Evolutionary conservation across 2,113 vertebrate species (phyloP).

Genomic region (Labeo catla): DNA sequence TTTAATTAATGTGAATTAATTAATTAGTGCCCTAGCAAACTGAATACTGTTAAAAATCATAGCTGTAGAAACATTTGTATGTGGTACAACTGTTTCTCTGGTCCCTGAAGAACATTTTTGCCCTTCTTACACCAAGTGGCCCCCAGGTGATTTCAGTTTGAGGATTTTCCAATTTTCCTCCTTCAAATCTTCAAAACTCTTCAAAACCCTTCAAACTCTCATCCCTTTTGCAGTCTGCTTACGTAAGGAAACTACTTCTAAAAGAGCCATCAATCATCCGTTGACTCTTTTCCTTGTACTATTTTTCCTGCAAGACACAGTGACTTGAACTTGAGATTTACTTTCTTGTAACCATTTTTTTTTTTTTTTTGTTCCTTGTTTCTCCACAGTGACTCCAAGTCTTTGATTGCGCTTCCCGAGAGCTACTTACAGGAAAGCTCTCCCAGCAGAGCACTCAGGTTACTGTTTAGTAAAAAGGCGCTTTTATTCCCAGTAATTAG

Average conservation of each 20-base stretch:
- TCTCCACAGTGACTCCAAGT: slow-evolving; percentile 45
- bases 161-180: not conserved
- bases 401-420: slow-evolving; percentile 55
- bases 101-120: not conserved
- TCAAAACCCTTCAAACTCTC: not conserved
- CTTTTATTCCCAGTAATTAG: slow-evolving; percentile 62
- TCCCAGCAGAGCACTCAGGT: slow-evolving; percentile 64
- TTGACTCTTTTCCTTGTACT: not conserved
- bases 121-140: too few relatives aligned
- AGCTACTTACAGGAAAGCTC: slow-evolving; percentile 63
- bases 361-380: slow-evolving; percentile 3
- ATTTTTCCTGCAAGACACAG: slow-evolving; percentile 21
- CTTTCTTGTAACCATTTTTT: slow-evolving; percentile 29
- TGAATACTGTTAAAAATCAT: not conserved
- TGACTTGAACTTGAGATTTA: slow-evolving; percentile 37
- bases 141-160: not conserved
- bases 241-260: not conserved
- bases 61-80: not conserved
- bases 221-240: not conserved
- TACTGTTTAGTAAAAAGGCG: slow-evolving; percentile 65
- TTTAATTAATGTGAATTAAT: too few relatives aligned
- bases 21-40: not conserved
- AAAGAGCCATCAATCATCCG: slow-evolving; percentile 27
- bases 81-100: not conserved
- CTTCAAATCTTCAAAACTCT: not conserved